Conservation (phyloP, 2,888 invertebrate species). For the Vesta saturnalis region DNA sequence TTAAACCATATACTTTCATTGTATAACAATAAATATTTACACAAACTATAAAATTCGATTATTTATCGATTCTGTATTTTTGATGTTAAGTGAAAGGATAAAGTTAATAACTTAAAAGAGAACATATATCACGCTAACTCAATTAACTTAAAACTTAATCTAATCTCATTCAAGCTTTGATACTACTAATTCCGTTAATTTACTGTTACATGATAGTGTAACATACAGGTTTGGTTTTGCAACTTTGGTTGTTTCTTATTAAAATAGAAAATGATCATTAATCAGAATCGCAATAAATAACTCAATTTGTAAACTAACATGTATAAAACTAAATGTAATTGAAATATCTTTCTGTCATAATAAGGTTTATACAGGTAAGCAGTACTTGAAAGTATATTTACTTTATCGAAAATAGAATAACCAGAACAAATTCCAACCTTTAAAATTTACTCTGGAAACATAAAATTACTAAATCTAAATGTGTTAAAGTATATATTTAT, state of each 20-base stretch:
- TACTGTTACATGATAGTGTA: no score
- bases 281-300: no score
- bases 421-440: not conserved
- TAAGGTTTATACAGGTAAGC: constrained; percentile 6
- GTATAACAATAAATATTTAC: no score
- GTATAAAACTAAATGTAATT: not conserved
- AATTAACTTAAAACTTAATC: not conserved
- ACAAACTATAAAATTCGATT: no score
- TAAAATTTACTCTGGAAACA: no score
- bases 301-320: not conserved
- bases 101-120: not conserved
- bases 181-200: not conserved
- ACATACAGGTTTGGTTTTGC: not conserved
- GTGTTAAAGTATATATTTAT: no score
- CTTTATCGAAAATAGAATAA: not conserved
- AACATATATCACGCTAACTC: not conserved
- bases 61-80: no score
- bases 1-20: no score
- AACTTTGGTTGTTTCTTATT: no score
- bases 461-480: no score
- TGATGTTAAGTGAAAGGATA: not conserved
- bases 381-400: not conserved
- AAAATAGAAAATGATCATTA: no score
- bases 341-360: not conserved
- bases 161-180: not conserved